Percentiles rank a stretch among this genome's conserved stretches.
phyloP scores from a whole-genome alignment of 1,140 invertebrate genomes.

The Drosophila paulistorum region DNA sequence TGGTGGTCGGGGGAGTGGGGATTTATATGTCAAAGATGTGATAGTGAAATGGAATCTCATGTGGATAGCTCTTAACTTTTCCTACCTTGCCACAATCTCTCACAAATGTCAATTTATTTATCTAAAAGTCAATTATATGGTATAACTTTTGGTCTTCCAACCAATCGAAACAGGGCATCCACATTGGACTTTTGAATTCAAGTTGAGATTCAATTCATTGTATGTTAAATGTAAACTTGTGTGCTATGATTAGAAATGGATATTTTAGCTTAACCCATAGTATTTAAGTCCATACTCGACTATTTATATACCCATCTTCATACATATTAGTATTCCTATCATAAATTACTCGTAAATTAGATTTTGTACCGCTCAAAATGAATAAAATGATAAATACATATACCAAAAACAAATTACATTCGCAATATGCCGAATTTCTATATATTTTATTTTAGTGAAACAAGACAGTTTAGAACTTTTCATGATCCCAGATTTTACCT shows the following conservation, averaged over 20 bases:
- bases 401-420: constrained; percentile 20
- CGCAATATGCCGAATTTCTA: constrained; percentile 46
- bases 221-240: not conserved
- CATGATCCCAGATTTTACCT: constrained; percentile 30
- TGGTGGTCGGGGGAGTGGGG: not conserved
- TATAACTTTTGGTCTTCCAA: not conserved
- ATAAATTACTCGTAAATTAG: constrained; percentile 30
- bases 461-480: constrained; percentile 38
- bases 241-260: constrained; percentile 7
- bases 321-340: constrained; percentile 61
- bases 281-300: constrained; percentile 38
- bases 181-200: not conserved
- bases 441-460: constrained; percentile 11
- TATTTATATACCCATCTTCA: constrained; percentile 66
- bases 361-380: constrained; percentile 57
- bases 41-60: constrained; percentile 32
- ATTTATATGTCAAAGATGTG: constrained; percentile 24
- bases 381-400: constrained; percentile 33
- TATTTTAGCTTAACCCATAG: constrained; percentile 23
- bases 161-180: not conserved
- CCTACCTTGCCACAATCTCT: not conserved
- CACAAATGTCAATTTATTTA: not conserved
- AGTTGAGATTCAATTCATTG: not conserved
- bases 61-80: not conserved
- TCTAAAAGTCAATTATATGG: not conserved